Conservation (phyloP, 2,888 invertebrate genomes). For the Leptopilina syphax region DNA sequence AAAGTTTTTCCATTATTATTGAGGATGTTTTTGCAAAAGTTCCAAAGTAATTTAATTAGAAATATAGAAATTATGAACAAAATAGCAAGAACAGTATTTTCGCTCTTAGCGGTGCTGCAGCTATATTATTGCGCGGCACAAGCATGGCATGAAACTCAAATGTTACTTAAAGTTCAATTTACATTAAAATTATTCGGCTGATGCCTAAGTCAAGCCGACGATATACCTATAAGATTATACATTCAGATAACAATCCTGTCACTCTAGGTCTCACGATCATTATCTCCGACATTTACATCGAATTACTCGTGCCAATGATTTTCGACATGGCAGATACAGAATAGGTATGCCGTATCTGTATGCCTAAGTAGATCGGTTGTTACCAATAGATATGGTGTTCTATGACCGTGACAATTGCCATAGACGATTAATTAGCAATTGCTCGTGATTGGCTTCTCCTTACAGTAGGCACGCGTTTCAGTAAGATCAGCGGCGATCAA, state of each 20-base stretch:
- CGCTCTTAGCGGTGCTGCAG: too few relatives aligned
- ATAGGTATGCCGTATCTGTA: not conserved
- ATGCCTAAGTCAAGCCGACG: conserved; percentile 22
- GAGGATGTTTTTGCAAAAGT: too few relatives aligned
- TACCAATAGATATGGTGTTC: conserved; percentile 35
- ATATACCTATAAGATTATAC: not conserved
- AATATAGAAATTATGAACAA: too few relatives aligned
- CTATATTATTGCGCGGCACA: too few relatives aligned
- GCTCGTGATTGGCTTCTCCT: conserved; percentile 25
- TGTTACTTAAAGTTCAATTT: conserved; percentile 32
- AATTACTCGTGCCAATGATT: conserved; percentile 40
- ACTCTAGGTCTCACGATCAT: conserved; percentile 39
- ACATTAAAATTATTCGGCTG: conserved; percentile 5
- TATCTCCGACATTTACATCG: conserved; percentile 39
- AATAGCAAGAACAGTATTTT: too few relatives aligned
- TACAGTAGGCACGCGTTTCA: conserved; percentile 7
- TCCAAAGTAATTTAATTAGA: too few relatives aligned
- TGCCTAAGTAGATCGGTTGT: conserved; percentile 27
- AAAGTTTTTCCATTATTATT: too few relatives aligned
- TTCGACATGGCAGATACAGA: conserved; percentile 31
- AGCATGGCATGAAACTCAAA: conserved; percentile 18
- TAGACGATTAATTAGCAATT: conserved; percentile 39
- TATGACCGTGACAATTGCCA: conserved; percentile 33
- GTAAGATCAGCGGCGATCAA: conserved; percentile 20
- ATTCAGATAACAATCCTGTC: conserved; percentile 19